Base-by-base conservation (phyloP, 2,113 vertebrate species). In the Columba livia region DNA sequence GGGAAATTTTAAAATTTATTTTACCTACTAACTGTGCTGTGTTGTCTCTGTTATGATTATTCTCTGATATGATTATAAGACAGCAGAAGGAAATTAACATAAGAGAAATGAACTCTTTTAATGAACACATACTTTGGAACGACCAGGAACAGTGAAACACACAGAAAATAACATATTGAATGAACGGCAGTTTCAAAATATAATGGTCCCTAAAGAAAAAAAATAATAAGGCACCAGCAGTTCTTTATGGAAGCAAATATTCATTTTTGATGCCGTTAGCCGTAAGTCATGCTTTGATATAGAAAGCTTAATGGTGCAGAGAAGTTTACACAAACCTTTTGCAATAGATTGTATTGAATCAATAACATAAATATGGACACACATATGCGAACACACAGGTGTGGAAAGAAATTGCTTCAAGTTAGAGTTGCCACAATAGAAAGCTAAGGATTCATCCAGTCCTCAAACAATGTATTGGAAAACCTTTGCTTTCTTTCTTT, bases 101-200 rank as follows among this genome's bases (percentile, higher is more conserved):
- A 84, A 50, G 75, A 67, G 84, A 91, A 94, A 79, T 17, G 81
- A 91, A 72, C 15, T 48, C 14, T 38, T 72, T 72, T 89, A 66
- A 88, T 72, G n/a, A 14, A 24, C 14, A 66, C 11, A 10, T 65
- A 38, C 26, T 70, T 91, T n/a, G n/a, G 20, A 91, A 80, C 94
- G 58, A 92, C 57, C 71, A 80, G 56, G 36, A 94, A 92, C 12
- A 88, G 61, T 31, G 61, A 79, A 80, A 87, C 31, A 66, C 32
- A 81, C 13, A 84, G n/a, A 90, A 79, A 86, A 88, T 58, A 78
- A 12, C 40, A 40, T 61, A 56, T 15, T 81, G 23, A 58, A 67
- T 17, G 42, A 94, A 38, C 12, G 92, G 23, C 5, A 65, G 6
- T 65, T 96, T 93, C 48, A 81, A 90, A 92, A 94, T 51, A 94